Percentiles rank a stretch among this genome's conserved stretches.
These are phyloP conservation scores for Bos javanicus DNA, from an alignment of 2,113 vertebrate species.

Conservation along the genomic window DNA sequence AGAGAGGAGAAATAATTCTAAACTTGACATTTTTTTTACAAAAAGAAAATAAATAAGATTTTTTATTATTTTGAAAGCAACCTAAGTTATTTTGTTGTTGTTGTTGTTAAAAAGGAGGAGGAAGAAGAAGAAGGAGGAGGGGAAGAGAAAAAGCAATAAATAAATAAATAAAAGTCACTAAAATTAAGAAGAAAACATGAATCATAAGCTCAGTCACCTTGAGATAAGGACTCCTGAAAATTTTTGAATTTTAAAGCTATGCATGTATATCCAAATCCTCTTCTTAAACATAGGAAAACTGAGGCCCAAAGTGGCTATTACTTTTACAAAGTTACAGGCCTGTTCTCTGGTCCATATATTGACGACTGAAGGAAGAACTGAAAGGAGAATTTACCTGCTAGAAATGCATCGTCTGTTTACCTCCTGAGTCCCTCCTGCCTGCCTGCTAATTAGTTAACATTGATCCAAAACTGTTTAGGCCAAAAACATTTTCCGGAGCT, in stretches of 20 bases:
- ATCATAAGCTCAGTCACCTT: not conserved
- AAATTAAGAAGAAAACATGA: not conserved
- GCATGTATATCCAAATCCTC: not conserved
- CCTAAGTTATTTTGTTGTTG: not conserved
- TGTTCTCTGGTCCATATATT: not conserved
- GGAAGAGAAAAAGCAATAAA: not conserved
- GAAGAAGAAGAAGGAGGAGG: too few relatives aligned
- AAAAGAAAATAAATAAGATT: not conserved
- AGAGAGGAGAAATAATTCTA: not conserved
- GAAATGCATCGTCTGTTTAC: not conserved
- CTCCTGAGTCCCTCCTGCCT: not conserved
- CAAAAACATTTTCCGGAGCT: slow-evolving; percentile 43
- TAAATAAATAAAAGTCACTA: not conserved
- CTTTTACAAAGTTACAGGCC: not conserved
- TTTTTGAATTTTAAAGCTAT: not conserved
- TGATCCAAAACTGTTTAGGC: slow-evolving; percentile 25
- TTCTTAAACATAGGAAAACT: not conserved
- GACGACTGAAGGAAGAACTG: not conserved
- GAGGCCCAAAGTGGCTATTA: not conserved
- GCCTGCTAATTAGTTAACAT: slow-evolving; percentile 55
- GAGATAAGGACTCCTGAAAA: not conserved
- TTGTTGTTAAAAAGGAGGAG: not conserved
- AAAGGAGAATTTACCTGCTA: not conserved
- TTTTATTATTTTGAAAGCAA: not conserved
- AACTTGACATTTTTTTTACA: not conserved